phyloP scores from a whole-genome alignment of 2,113 vertebrate genomes.

The Grammomys surdaster region DNA sequence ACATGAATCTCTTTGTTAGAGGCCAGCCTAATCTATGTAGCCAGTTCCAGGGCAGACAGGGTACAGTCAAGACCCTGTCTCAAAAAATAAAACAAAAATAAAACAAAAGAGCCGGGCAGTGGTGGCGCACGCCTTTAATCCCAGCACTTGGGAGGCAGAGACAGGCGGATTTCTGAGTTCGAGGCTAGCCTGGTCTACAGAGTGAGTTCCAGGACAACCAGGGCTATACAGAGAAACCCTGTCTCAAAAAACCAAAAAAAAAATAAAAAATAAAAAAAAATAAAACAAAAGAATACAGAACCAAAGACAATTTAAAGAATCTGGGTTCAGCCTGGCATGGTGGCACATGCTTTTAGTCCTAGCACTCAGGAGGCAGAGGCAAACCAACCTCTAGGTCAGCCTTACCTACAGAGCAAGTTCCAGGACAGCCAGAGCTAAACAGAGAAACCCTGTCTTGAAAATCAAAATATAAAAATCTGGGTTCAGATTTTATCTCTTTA shows the following conservation, averaged over 20 bases:
- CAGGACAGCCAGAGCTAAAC: not conserved
- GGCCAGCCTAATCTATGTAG: not conserved
- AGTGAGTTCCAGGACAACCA: not conserved
- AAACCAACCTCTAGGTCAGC: not conserved
- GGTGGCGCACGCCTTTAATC: no score
- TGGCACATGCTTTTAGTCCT: not conserved
- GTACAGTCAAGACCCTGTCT: not conserved
- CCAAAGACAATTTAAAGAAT: not conserved
- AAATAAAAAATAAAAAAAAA: not conserved
- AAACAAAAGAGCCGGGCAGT: no score
- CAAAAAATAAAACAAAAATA: not conserved
- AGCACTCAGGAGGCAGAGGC: not conserved
- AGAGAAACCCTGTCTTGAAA: not conserved
- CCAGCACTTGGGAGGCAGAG: no score
- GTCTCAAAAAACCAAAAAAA: not conserved
- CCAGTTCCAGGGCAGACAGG: not conserved
- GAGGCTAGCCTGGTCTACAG: not conserved
- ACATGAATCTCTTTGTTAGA: not conserved
- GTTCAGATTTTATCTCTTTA: not conserved
- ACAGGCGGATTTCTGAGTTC: no score
- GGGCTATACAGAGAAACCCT: not conserved
- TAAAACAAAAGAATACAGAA: not conserved
- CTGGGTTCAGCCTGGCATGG: not conserved
- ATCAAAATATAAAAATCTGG: not conserved
- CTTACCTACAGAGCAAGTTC: not conserved